Conservation (phyloP, 2,888 invertebrate species). For the Baronia brevicornis region DNA sequence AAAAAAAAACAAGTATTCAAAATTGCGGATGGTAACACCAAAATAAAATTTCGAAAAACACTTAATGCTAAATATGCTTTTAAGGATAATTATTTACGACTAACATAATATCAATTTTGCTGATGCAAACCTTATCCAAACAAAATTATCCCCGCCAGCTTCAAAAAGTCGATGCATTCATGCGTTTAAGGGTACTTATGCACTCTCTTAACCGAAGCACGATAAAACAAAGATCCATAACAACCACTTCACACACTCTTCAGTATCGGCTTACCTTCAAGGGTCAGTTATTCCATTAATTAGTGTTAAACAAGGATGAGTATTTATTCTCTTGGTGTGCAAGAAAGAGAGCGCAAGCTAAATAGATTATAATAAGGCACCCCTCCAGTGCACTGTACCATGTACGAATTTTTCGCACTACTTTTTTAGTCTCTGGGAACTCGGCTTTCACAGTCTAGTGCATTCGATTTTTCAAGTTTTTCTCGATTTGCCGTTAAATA, state of each 20-base stretch:
- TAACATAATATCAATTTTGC: too few species aligned
- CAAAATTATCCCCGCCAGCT: conserved; percentile 14
- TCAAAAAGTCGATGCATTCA: conserved; percentile 40
- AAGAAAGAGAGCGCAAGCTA: conserved; percentile 36
- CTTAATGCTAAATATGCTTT: too few species aligned
- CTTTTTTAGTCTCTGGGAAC: conserved; percentile 47
- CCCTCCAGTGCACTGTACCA: conserved; percentile 52
- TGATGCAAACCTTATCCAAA: too few species aligned
- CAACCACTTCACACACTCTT: conserved; percentile 57
- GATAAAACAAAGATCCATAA: conserved; percentile 66
- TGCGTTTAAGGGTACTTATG: conserved; percentile 37
- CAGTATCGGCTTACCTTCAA: conserved; percentile 47
- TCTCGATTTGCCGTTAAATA: too few species aligned
- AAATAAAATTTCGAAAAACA: too few species aligned
- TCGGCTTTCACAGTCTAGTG: conserved; percentile 54
- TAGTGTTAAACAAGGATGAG: conserved; percentile 39
- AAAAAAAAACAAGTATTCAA: too few species aligned
- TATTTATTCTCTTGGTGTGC: conserved; percentile 18
- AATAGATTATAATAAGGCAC: conserved; percentile 54
- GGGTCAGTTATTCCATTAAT: conserved; percentile 66
- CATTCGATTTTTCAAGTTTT: conserved; percentile 27
- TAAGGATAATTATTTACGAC: too few species aligned
- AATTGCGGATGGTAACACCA: too few species aligned
- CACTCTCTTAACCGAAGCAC: conserved; percentile 37
- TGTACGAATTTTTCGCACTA: conserved; percentile 56